Evolutionary conservation across 2,888 invertebrate genomes (phyloP), one percentile per base, ranked within the genome.

Genomic region (Pandemis corylana): DNA sequence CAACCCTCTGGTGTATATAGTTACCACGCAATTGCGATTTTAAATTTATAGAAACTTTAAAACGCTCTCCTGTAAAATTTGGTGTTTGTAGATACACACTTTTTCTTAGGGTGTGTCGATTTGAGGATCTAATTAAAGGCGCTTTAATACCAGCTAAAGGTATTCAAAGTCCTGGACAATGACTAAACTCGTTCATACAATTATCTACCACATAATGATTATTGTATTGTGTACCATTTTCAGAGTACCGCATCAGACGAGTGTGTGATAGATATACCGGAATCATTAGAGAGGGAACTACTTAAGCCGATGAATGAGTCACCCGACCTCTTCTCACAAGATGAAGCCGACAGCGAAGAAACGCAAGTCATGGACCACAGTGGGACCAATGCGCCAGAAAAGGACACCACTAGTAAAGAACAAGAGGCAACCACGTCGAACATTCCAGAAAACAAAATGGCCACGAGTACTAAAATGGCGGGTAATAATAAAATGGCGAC

Each of bases 271-370:
- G 81, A 80, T 71, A 59, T 78, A 44, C 74, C 76, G 63, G 73
- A 65, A 3, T 68, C 78, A 4, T 36, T 78, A 69, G 68, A 77
- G 67, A 76, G 77, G n/a, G 80, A 79, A 68, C 75, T 78, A 3
- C 59, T 53, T n/a, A 53, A 53, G 53, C 15, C n/a, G 6, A n/a
- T 76, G 28, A 77, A 77, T 15, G 74, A 82, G 56, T 91, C 90
- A 0, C 91, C 92, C 0, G 91, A 92, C 53, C 73, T 92, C 59
- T 92, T 92, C 78, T 85, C 87, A 12, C 86, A 87, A 80, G 87
- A 87, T 0, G 88, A 90, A 0, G 83, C 86, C 0, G 76, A 83
- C 42, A 78, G 75, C n/a, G 72, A 85, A 76, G 77, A 78, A 2
- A 80, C 79, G 72, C 49, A 69, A 69, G 61, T 77, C 46, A 71